Percentiles rank a stretch among this genome's conserved stretches.
These are phyloP conservation scores for Oryctes rhinoceros DNA, from an alignment of 1,140 invertebrate genomes.

Conservation along the genomic window DNA sequence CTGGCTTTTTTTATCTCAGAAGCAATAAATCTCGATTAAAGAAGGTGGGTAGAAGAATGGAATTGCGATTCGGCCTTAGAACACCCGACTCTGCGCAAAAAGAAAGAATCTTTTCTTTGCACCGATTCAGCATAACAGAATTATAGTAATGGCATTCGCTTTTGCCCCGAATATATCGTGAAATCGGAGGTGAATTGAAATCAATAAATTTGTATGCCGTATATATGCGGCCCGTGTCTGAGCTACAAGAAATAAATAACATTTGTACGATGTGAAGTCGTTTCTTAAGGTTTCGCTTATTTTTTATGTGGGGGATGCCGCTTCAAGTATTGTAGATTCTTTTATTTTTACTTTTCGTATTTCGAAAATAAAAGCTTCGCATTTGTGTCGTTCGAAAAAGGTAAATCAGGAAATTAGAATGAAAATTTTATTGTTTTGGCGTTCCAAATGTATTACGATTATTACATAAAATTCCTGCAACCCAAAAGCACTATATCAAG, in stretches of 20 bases:
- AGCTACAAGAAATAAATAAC: slow-evolving; percentile 10
- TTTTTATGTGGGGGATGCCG: neutral
- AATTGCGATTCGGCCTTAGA: neutral
- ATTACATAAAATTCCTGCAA: too few relatives aligned
- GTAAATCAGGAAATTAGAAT: too few relatives aligned
- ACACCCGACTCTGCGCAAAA: neutral
- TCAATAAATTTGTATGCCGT: slow-evolving; percentile 26
- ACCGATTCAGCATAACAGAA: slow-evolving; percentile 28
- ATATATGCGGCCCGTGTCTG: slow-evolving; percentile 10
- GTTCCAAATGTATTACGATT: too few relatives aligned
- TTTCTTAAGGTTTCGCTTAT: neutral
- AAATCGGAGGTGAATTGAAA: slow-evolving; percentile 36
- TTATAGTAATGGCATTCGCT: slow-evolving; percentile 30
- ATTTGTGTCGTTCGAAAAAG: too few relatives aligned
- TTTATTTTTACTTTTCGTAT: neutral
- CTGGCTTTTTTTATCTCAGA: slow-evolving; percentile 15
- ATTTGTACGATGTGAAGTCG: slow-evolving; percentile 14
- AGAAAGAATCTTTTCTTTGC: neutral
- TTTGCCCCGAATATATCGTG: slow-evolving; percentile 15
- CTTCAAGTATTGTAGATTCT: neutral
- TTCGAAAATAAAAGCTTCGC: neutral
- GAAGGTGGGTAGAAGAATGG: neutral
- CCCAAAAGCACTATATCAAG: too few relatives aligned
- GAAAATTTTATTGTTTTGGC: too few relatives aligned
- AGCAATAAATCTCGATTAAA: slow-evolving; percentile 20